Base-by-base conservation (phyloP, 2,797 vertebrate genomes). In the Momotus momota region DNA sequence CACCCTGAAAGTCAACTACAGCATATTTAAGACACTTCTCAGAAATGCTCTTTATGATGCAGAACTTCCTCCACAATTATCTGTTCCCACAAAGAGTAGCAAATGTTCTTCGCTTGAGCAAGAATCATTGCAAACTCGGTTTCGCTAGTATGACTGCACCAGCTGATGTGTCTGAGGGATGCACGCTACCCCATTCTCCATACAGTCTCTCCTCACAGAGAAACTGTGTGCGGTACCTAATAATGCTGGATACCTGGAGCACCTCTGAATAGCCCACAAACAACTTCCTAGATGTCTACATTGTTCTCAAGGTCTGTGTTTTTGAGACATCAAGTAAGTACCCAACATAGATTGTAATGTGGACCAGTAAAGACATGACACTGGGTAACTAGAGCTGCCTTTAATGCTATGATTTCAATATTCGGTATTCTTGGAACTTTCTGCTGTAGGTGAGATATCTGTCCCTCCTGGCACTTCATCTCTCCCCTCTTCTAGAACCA, bases 1-100 rank as follows among this genome's bases (percentile, higher is more conserved):
- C 49, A 48, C 51, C 46, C 93, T 72, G 93, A 93, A 96, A 93
- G 88, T 92, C 90, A 92, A 19, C 57, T 75, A 38, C 69, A 95
- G 82, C 43, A 69, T 86, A 88, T 18, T 35, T 69, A 81, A 66
- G 35, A 94, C 88, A 78, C 73, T 93, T 91, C 66, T 92, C 61
- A 67, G 62, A 83, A 78, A 69, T 41, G 19, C 40, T 46, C 51
- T 18, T 81, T 60, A 51, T 22, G 40, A 88, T 74, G 43, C 54
- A 94, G 57, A 83, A 70, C 43, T 90, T 94, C 64, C 45, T 77
- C 61, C 26, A 9, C 1, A 29, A 33, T 46, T 69, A 67, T 85
- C 52, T 58, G 23, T 33, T 93, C 66, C 77, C 80, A 83, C 38
- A 75, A 67, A 57, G 23, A 71, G 7, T 2, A 51, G 64, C 14